A percentile compares a stretch with the other conserved stretches of the same genome.
These are phyloP conservation scores for Xenus cinereus DNA, from an alignment of 2,113 vertebrate species.

Conservation along the genomic window DNA sequence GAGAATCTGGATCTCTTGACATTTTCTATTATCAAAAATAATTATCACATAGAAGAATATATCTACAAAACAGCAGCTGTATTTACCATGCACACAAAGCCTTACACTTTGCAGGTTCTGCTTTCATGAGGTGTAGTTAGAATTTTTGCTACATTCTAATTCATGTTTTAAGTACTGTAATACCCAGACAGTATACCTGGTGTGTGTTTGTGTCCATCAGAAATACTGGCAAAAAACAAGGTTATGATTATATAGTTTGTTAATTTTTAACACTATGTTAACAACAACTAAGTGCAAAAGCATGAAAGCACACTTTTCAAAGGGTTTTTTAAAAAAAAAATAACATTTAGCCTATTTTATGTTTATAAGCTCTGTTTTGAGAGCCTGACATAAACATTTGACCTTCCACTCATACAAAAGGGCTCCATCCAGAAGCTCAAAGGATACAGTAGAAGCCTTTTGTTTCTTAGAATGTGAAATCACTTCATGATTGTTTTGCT, in stretches of 20 bases:
- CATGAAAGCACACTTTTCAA: not conserved
- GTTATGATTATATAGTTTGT: not conserved
- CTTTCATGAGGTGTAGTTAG: not conserved
- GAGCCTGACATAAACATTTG: not conserved
- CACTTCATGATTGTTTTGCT: not conserved
- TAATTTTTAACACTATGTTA: not conserved
- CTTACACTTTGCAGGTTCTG: not conserved
- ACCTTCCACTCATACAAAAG: not conserved
- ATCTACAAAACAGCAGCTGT: not conserved
- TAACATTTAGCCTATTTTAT: not conserved
- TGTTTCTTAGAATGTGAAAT: not conserved
- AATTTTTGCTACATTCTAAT: not conserved
- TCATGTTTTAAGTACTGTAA: not conserved
- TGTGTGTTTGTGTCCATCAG: not conserved
- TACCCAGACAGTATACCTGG: not conserved
- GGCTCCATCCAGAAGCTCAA: not conserved
- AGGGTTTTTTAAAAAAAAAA: not conserved
- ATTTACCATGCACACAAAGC: not conserved
- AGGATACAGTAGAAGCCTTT: not conserved
- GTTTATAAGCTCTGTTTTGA: not conserved
- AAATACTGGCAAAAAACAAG: not conserved
- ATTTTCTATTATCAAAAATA: not conserved
- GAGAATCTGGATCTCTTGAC: not conserved
- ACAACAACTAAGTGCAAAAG: not conserved
- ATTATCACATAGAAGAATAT: not conserved